Percentiles rank a stretch among this genome's conserved stretches.
Evolutionary conservation across 1,140 invertebrate species (phyloP).

Genomic region (Caenorhabditis elegans): DNA sequence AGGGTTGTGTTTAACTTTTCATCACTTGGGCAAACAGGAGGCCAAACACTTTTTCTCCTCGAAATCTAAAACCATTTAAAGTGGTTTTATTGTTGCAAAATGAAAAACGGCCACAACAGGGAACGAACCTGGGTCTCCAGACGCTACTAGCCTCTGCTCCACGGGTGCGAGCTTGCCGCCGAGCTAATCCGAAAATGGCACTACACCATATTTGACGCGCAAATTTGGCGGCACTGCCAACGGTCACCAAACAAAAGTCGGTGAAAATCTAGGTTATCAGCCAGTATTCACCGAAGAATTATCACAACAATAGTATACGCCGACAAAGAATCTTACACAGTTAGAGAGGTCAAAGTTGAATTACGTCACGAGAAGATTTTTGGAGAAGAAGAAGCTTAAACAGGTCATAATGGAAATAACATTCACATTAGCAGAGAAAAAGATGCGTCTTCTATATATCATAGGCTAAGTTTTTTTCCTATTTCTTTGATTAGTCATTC

Average conservation of each 20-base stretch:
- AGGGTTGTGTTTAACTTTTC: not conserved
- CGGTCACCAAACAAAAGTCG: too few species aligned
- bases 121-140: too few species aligned
- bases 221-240: too few species aligned
- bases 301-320: not conserved
- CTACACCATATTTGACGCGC: too few species aligned
- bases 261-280: constrained; percentile 17
- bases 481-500: too few species aligned
- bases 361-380: constrained; percentile 1
- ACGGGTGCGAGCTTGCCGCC: too few species aligned
- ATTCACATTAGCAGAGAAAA: not conserved
- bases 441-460: not conserved
- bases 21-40: constrained; percentile 30
- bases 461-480: not conserved
- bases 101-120: too few species aligned
- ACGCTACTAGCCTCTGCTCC: too few species aligned
- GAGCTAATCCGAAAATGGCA: too few species aligned
- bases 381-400: constrained; percentile 3
- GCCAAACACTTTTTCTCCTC: not conserved
- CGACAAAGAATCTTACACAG: constrained; percentile 1
- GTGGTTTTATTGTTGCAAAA: too few species aligned
- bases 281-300: not conserved
- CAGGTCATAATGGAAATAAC: constrained; percentile 1
- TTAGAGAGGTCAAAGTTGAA: constrained; percentile 15
- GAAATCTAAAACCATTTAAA: not conserved